Percentiles rank a stretch among this genome's conserved stretches.
phyloP scores from a whole-genome alignment of 1,140 invertebrate genomes.

The Bradysia coprophila region DNA sequence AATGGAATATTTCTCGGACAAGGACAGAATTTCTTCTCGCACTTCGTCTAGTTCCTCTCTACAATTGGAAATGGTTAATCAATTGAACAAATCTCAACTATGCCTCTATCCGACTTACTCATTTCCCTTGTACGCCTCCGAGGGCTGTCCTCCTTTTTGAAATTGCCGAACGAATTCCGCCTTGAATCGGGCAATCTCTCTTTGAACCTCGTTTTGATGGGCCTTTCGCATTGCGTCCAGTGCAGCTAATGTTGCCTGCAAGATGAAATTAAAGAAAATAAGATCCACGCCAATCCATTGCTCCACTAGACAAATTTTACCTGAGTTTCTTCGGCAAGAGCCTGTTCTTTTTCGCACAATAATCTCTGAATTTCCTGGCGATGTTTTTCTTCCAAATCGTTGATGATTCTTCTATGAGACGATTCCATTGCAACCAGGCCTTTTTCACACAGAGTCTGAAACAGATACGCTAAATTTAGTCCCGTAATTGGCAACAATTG shows the following conservation, averaged over 20 bases:
- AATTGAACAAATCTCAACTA: neutral
- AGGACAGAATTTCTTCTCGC: slow-evolving; percentile 63
- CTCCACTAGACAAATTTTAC: slow-evolving; percentile 25
- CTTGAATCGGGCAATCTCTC: slow-evolving; percentile 73
- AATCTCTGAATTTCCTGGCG: slow-evolving; percentile 37
- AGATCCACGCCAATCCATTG: neutral
- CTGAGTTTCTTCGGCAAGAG: slow-evolving; percentile 75
- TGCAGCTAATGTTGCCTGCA: slow-evolving; percentile 48
- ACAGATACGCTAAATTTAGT: slow-evolving; percentile 1
- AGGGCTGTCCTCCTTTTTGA: slow-evolving; percentile 29
- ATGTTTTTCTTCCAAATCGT: slow-evolving; percentile 72
- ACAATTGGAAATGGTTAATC: slow-evolving; percentile 9
- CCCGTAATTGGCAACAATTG: too few species aligned
- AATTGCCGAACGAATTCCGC: slow-evolving; percentile 62
- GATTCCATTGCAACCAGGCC: slow-evolving; percentile 73
- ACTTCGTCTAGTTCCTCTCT: slow-evolving; percentile 72
- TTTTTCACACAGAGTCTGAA: slow-evolving; percentile 60
- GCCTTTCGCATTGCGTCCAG: slow-evolving; percentile 85
- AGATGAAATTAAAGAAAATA: slow-evolving; percentile 2
- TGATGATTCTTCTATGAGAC: slow-evolving; percentile 65
- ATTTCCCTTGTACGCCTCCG: slow-evolving; percentile 14
- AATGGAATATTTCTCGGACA: slow-evolving; percentile 78
- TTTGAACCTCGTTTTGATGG: slow-evolving; percentile 77
- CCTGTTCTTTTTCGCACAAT: slow-evolving; percentile 65
- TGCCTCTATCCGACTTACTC: slow-evolving; percentile 12